phyloP scores from a whole-genome alignment of 2,797 vertebrate species.

The Rallus crepitans region DNA sequence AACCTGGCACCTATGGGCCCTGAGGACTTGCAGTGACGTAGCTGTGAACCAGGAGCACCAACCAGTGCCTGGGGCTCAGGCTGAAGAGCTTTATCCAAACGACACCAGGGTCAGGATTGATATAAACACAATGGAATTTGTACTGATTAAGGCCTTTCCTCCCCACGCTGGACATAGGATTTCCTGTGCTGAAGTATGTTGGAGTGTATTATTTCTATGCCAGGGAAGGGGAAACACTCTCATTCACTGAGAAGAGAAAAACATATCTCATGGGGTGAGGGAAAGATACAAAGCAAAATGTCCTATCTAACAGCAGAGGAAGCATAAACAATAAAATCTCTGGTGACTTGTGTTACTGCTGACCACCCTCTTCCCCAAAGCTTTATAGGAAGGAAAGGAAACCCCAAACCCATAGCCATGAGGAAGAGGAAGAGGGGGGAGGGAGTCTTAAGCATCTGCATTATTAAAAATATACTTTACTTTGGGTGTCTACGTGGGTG shows the following conservation, averaged over 20 bases:
- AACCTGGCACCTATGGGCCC: neutral
- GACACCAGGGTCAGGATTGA: constrained; percentile 52
- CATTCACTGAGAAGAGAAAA: neutral
- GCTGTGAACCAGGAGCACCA: constrained; percentile 1
- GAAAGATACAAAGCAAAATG: neutral
- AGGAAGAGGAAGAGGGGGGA: neutral
- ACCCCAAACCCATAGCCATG: neutral
- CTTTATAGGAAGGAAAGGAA: neutral
- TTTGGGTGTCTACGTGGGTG: neutral
- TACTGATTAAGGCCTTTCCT: constrained; percentile 68
- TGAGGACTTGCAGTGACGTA: neutral
- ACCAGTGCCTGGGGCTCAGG: constrained; percentile 20
- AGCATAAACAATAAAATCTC: neutral
- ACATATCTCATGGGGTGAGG: neutral
- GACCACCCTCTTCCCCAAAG: neutral
- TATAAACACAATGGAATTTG: constrained; percentile 69
- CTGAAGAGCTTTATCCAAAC: neutral
- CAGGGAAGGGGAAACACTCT: constrained; percentile 46
- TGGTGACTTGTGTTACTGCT: neutral
- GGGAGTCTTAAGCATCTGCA: neutral
- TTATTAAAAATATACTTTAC: neutral
- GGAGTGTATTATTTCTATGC: constrained; percentile 44
- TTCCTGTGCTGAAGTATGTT: constrained; percentile 54
- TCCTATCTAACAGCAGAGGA: neutral
- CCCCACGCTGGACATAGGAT: constrained; percentile 41